Evolutionary conservation across 2,888 invertebrate species (phyloP), one percentile per base, ranked within the genome.

Genomic region (Campoplex capitator): DNA sequence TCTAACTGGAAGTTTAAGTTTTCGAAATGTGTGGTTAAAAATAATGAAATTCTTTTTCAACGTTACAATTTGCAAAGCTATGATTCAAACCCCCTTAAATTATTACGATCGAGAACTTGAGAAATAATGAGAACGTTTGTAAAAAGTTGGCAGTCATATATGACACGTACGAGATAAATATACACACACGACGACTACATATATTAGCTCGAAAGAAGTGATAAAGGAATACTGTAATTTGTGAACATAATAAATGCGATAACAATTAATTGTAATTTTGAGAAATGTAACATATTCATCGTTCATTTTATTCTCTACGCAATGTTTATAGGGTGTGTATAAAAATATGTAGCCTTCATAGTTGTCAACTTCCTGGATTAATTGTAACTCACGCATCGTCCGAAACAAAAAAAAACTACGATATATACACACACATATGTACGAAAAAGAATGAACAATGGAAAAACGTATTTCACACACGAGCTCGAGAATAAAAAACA

Each of bases 281-380:
- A 73, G 70, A 84, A 87, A 76, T 84, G 83, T 84, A 56, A 70
- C 23, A 70, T 82, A 77, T 77, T 84, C 68, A 73, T 87, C 76
- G 81, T 84, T 88, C 56, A 58, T 86, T 81, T 83, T 48, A 51
- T 78, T 67, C 78, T 83, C 78, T 79, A 73, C 75, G 79, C 76
- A 73, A 73, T 68, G 28, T 77, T 70, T 75, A 76, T 84, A 74
- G 65, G 42, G 42, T 80, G 42, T 80, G 48, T 81, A 62, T 76
- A 70, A 62, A 70, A 62, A 74, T 51, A 56, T 80, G 28, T 75
- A 78, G 65, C 48, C 68, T 23, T 32, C 75, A 80, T 83, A 82
- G 80, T 73, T 78, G 83, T 76, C 38, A 68, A 84, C 77, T 84
- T 82, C 68, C 71, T 51, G 70, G 74, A 85, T 76, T 83, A 78